Conservation (phyloP, 2,888 invertebrate species). For the Coelogynopora nodosa region DNA sequence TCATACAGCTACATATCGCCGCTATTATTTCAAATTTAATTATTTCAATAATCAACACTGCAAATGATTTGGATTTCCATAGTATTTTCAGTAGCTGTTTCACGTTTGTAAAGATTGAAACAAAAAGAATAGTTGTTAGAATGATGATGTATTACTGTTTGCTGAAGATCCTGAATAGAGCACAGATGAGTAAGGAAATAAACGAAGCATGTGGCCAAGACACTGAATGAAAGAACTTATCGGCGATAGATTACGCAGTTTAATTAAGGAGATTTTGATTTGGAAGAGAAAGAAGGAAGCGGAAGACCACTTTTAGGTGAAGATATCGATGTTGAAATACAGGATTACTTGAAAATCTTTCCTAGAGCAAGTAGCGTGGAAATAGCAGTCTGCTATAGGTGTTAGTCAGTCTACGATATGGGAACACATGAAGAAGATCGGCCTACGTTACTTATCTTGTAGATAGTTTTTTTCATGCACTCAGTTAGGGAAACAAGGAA, state of each 20-base stretch:
- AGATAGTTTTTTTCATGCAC: not conserved
- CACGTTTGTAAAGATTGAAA: not conserved
- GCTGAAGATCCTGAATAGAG: not conserved
- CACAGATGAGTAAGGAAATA: not conserved
- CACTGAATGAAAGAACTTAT: not conserved
- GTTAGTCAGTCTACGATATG: conserved; percentile 5
- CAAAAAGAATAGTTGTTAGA: not conserved
- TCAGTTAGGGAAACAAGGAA: not conserved
- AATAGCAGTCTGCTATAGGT: conserved; percentile 31
- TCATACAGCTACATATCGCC: not conserved
- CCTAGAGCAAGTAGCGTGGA: conserved; percentile 24
- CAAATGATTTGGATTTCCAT: not conserved
- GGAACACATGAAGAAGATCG: conserved; percentile 23
- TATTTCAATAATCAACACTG: not conserved
- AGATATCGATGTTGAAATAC: not conserved
- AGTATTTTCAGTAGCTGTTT: not conserved
- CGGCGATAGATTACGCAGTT: not conserved
- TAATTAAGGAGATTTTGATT: not conserved
- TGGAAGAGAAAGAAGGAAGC: not conserved
- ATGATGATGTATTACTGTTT: not conserved
- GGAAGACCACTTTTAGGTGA: not conserved
- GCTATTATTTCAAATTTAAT: not conserved
- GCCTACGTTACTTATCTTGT: not conserved
- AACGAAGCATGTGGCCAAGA: not conserved
- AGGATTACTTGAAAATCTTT: conserved; percentile 19